These are phyloP conservation scores for Mellilla xanthometata DNA, from an alignment of 2,888 invertebrate genomes.

Conservation along the genomic window DNA sequence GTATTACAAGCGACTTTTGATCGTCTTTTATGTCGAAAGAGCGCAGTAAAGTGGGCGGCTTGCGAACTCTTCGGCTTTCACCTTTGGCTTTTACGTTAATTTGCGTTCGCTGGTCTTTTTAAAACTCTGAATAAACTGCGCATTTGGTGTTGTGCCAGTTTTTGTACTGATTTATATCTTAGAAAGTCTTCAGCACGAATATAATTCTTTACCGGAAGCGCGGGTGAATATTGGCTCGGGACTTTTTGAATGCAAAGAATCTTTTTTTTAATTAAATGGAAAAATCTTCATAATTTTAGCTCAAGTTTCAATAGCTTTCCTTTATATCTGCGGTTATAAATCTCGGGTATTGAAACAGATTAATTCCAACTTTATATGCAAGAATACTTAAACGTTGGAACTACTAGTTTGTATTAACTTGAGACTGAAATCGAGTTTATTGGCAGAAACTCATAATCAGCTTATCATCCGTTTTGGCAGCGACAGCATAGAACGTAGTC, in stretches of 20 bases:
- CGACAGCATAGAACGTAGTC: constrained; percentile 7
- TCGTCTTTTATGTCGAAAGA: neutral
- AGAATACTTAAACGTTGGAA: neutral
- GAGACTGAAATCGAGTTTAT: constrained; percentile 8
- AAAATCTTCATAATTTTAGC: too few species aligned
- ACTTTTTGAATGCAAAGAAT: too few species aligned
- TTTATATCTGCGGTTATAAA: too few species aligned
- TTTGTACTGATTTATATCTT: neutral
- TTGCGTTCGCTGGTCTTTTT: constrained; percentile 5
- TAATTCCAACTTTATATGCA: neutral
- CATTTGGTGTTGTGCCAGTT: constrained; percentile 4
- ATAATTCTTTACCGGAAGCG: neutral
- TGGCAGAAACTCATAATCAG: constrained; percentile 17
- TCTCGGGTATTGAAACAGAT: too few species aligned
- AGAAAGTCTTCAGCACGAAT: neutral
- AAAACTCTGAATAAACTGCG: neutral
- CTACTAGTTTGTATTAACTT: constrained; percentile 1
- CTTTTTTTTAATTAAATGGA: too few species aligned
- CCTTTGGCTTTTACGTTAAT: constrained; percentile 5
- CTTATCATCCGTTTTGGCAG: constrained; percentile 15
- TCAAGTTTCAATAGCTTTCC: too few species aligned
- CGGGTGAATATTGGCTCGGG: too few species aligned
- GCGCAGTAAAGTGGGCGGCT: constrained; percentile 1
- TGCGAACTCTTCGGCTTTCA: constrained; percentile 5
- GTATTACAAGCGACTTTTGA: neutral